phyloP scores from a whole-genome alignment of 1,140 invertebrate species.

The Drosophila sp. region DNA sequence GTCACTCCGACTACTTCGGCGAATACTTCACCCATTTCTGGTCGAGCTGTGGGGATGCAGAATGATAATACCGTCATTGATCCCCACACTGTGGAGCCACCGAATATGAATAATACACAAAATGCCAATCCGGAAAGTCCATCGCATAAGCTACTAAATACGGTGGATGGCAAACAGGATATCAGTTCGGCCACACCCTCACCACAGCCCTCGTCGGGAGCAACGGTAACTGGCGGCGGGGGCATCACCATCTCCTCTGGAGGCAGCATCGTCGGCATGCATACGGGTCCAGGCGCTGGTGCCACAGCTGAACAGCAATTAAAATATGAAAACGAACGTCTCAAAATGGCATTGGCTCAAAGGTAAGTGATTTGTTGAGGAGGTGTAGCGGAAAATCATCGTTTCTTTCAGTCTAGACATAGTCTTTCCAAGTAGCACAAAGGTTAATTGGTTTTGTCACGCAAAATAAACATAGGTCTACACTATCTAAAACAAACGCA shows the following conservation, averaged over 20 bases:
- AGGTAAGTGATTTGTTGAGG: slow-evolving; percentile 87
- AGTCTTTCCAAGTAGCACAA: too few species aligned
- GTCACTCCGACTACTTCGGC: slow-evolving; percentile 92
- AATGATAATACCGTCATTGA: slow-evolving; percentile 81
- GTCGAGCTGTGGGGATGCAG: slow-evolving; percentile 85
- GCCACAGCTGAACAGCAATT: slow-evolving; percentile 92
- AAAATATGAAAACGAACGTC: slow-evolving; percentile 98
- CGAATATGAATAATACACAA: slow-evolving; percentile 82
- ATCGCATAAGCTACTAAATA: slow-evolving; percentile 76
- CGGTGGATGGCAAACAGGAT: slow-evolving; percentile 66
- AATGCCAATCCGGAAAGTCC: slow-evolving; percentile 83
- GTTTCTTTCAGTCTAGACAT: too few species aligned
- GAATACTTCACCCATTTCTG: slow-evolving; percentile 92
- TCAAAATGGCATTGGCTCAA: slow-evolving; percentile 97
- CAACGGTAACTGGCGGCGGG: slow-evolving; percentile 38
- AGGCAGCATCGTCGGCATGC: slow-evolving; percentile 74
- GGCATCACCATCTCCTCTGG: slow-evolving; percentile 73
- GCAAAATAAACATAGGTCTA: not conserved
- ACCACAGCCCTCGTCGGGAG: slow-evolving; percentile 57
- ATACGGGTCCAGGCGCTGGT: slow-evolving; percentile 74
- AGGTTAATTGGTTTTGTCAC: not conserved
- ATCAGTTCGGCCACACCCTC: slow-evolving; percentile 70
- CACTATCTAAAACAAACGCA: not conserved
- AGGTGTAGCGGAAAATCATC: not conserved
- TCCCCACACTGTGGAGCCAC: slow-evolving; percentile 84